These are phyloP conservation scores for Peromyscus melanophrys DNA, from an alignment of 2,797 vertebrate genomes.

Conservation along the genomic window DNA sequence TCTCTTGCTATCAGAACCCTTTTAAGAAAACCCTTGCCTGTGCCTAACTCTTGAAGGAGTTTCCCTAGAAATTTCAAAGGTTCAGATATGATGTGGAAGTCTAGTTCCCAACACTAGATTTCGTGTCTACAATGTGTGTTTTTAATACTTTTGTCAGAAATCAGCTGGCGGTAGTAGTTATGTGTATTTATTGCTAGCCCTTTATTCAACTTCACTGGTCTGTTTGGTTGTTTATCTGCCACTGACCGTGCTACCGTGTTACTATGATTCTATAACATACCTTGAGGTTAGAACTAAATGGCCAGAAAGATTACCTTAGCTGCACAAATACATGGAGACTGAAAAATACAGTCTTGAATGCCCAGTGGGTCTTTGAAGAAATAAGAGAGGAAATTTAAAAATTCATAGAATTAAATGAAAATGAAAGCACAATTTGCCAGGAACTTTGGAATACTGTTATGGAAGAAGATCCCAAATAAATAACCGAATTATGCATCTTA, in stretches of 20 bases:
- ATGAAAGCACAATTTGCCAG: neutral
- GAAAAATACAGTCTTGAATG: neutral
- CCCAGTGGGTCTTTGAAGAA: neutral
- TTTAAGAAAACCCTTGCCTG: neutral
- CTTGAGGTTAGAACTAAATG: neutral
- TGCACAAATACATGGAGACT: neutral
- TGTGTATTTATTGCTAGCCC: too few relatives aligned
- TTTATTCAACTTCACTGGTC: neutral
- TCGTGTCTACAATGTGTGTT: neutral
- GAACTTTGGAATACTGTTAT: neutral
- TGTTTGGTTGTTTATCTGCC: neutral
- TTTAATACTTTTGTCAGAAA: neutral
- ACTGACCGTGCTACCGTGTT: neutral
- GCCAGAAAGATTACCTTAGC: neutral
- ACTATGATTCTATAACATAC: neutral
- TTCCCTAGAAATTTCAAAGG: neutral
- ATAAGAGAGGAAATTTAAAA: neutral
- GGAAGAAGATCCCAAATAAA: neutral
- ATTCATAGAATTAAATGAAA: neutral
- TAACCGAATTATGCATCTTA: neutral
- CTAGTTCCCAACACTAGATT: neutral
- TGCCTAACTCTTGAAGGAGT: neutral
- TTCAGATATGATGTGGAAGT: neutral
- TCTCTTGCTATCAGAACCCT: neutral
- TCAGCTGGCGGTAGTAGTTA: neutral